Conservation (phyloP, 2,888 invertebrate species). For the Nipponacmea schrenckii region DNA sequence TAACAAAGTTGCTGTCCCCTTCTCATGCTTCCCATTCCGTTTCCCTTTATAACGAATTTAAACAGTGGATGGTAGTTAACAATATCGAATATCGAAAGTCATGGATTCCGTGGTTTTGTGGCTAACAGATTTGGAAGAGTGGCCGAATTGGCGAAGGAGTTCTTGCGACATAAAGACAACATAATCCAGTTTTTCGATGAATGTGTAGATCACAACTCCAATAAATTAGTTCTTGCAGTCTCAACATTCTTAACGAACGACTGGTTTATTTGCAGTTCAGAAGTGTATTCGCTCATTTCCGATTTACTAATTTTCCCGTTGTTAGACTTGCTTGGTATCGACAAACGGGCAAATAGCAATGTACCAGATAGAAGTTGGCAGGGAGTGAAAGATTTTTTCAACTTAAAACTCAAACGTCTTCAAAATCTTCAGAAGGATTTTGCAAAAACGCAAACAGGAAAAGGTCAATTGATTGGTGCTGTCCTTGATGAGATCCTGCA, state of each 20-base stretch:
- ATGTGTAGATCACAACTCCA: neutral
- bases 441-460: neutral
- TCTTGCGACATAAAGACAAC: neutral
- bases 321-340: neutral
- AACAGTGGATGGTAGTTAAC: neutral
- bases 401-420: neutral
- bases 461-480: conserved; percentile 3
- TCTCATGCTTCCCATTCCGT: neutral
- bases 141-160: neutral
- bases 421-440: neutral
- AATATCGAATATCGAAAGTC: neutral
- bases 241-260: neutral
- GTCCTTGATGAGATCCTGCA: neutral
- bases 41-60: neutral
- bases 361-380: neutral
- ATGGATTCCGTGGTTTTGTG: neutral
- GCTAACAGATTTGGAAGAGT: neutral
- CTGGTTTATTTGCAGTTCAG: neutral
- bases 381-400: neutral
- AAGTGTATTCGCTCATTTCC: neutral
- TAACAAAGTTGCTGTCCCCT: neutral
- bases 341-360: neutral
- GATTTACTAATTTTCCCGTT: neutral
- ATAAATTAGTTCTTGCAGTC: neutral
- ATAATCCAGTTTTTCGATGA: neutral